These are phyloP conservation scores for Drosophila kanekoi DNA, from an alignment of 2,888 invertebrate species.

Conservation along the genomic window DNA sequence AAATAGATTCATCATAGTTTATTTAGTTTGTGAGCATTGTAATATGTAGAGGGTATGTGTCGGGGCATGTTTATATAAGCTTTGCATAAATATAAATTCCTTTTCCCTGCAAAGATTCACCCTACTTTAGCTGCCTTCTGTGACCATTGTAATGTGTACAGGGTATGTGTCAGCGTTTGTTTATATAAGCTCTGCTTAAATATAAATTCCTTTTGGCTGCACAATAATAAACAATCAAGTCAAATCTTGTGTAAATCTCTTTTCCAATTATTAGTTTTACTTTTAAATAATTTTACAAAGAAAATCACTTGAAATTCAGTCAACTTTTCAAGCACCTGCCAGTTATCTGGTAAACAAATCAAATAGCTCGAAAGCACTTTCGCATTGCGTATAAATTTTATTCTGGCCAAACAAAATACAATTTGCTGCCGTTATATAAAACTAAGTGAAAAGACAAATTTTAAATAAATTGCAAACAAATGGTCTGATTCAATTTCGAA, in stretches of 20 bases:
- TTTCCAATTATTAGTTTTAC: slow-evolving; percentile 27
- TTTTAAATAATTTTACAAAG: slow-evolving; percentile 15
- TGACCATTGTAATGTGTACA: background rate
- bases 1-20: too few species aligned
- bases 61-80: background rate
- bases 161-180: slow-evolving; percentile 1
- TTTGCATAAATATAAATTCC: background rate
- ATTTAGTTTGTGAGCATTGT: background rate
- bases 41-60: slow-evolving; percentile 3
- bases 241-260: slow-evolving; percentile 5
- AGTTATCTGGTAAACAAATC: slow-evolving; percentile 41
- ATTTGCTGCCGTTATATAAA: slow-evolving; percentile 50
- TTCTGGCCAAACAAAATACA: slow-evolving; percentile 38
- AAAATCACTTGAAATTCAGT: slow-evolving; percentile 34
- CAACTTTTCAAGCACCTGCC: slow-evolving; percentile 29
- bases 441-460: slow-evolving; percentile 50
- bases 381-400: slow-evolving; percentile 44
- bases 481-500: slow-evolving; percentile 71
- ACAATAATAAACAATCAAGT: slow-evolving; percentile 28
- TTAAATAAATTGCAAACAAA: slow-evolving; percentile 75
- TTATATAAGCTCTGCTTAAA: background rate
- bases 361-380: slow-evolving; percentile 53
- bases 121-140: too few species aligned
- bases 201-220: slow-evolving; percentile 1
- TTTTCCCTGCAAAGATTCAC: background rate